phyloP scores from a whole-genome alignment of 2,113 vertebrate species.

The Cyphomyrus discorhynchus region DNA sequence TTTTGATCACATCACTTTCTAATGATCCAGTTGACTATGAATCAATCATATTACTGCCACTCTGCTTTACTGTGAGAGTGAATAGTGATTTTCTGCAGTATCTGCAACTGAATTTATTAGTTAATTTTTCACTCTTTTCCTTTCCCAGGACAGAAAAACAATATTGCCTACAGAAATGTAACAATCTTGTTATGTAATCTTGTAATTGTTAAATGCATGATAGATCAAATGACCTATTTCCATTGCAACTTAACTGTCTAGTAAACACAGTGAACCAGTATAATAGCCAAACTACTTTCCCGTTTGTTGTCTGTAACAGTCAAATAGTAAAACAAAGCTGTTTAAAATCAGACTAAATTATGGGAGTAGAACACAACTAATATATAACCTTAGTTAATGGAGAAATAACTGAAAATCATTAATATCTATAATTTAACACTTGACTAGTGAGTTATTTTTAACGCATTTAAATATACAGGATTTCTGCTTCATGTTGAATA shows the following conservation, averaged over 20 bases:
- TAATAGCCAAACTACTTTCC: not conserved
- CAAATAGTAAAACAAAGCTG: not conserved
- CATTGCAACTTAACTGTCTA: not conserved
- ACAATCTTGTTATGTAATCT: not conserved
- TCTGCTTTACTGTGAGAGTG: not conserved
- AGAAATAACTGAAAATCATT: slow-evolving; percentile 5
- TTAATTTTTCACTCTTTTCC: not conserved
- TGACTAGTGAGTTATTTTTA: not conserved
- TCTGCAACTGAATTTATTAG: not conserved
- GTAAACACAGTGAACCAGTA: not conserved
- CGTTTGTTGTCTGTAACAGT: not conserved
- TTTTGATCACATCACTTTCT: slow-evolving; percentile 41
- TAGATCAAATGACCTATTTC: not conserved
- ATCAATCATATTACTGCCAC: not conserved
- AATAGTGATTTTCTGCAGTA: not conserved
- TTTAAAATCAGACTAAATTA: not conserved
- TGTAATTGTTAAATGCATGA: not conserved
- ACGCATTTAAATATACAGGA: not conserved
- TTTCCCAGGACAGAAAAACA: not conserved
- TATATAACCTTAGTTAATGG: not conserved
- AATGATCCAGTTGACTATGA: slow-evolving; percentile 12
- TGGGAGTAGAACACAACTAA: not conserved
- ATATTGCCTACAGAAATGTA: not conserved
- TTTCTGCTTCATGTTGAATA: not conserved
- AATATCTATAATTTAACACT: not conserved